These are phyloP conservation scores for Semaprochilodus insignis DNA, from an alignment of 2,797 vertebrate genomes.

Conservation along the genomic window DNA sequence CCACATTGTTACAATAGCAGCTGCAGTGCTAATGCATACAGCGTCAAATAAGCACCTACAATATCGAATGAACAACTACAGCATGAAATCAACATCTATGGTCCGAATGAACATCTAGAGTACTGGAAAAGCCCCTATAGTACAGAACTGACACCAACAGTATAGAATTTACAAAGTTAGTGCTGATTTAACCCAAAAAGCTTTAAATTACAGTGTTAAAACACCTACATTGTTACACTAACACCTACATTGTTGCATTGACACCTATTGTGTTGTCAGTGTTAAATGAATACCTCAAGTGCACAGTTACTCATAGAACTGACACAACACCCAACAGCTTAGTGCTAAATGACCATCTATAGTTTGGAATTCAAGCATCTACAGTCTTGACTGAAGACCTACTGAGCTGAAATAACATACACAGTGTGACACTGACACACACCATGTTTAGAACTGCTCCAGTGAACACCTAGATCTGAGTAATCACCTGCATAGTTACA, in stretches of 20 bases:
- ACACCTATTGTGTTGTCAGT: not conserved
- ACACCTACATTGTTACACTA: not conserved
- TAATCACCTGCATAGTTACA: not conserved
- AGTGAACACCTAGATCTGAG: not conserved
- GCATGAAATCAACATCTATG: not conserved
- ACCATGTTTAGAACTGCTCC: not conserved
- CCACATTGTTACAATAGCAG: not conserved
- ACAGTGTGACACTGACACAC: not conserved
- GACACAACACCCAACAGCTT: not conserved
- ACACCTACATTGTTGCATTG: not conserved
- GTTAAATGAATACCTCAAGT: not conserved
- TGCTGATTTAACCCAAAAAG: too few species aligned
- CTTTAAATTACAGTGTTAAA: not conserved
- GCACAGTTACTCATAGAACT: not conserved
- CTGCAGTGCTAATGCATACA: not conserved
- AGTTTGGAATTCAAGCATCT: too few species aligned
- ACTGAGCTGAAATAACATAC: not conserved
- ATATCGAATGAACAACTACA: not conserved
- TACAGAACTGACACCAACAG: not conserved
- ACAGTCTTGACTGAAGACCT: not conserved
- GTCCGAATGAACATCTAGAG: not conserved
- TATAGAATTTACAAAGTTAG: not conserved
- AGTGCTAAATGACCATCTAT: too few species aligned
- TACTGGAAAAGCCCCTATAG: not conserved
- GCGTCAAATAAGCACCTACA: not conserved